phyloP scores from a whole-genome alignment of 1,140 invertebrate species.

The Bombus soroeensis region DNA sequence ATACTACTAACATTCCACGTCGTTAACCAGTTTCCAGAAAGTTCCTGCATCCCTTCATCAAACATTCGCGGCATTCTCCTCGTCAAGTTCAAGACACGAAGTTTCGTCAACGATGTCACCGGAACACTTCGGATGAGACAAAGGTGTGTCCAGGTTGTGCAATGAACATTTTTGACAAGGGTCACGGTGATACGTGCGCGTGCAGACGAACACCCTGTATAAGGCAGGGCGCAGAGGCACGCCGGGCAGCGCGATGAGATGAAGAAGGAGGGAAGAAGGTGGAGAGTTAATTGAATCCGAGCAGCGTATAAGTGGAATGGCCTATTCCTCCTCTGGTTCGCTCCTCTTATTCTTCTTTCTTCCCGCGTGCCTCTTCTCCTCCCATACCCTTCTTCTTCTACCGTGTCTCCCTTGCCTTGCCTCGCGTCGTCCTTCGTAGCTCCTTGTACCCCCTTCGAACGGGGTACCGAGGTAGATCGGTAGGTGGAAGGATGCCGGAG shows the following conservation, averaged over 20 bases:
- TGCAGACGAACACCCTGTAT: slow-evolving; percentile 71
- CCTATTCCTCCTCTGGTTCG: slow-evolving; percentile 79
- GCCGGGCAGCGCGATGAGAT: slow-evolving; percentile 70
- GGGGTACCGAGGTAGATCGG: slow-evolving; percentile 72
- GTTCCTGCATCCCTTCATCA: neutral
- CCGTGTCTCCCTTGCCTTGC: slow-evolving; percentile 58
- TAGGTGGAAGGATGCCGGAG: slow-evolving; percentile 70
- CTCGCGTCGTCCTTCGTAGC: slow-evolving; percentile 66
- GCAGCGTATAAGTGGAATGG: slow-evolving; percentile 83
- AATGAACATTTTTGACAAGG: slow-evolving; percentile 27
- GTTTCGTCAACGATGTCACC: neutral
- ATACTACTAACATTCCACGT: neutral
- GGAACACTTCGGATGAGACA: neutral
- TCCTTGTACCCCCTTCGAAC: slow-evolving; percentile 70
- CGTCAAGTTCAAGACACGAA: neutral
- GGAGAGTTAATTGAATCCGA: slow-evolving; percentile 83
- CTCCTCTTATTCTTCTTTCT: slow-evolving; percentile 79
- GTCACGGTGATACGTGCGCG: slow-evolving; percentile 2
- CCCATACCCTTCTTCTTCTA: slow-evolving; percentile 55
- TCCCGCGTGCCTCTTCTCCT: slow-evolving; percentile 72
- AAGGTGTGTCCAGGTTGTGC: neutral
- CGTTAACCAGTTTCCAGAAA: neutral
- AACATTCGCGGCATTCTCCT: neutral
- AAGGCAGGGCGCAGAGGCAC: slow-evolving; percentile 65
- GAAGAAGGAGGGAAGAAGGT: slow-evolving; percentile 78